These are phyloP conservation scores for Nephrotoma flavescens DNA, from an alignment of 2,888 invertebrate genomes.

Conservation along the genomic window DNA sequence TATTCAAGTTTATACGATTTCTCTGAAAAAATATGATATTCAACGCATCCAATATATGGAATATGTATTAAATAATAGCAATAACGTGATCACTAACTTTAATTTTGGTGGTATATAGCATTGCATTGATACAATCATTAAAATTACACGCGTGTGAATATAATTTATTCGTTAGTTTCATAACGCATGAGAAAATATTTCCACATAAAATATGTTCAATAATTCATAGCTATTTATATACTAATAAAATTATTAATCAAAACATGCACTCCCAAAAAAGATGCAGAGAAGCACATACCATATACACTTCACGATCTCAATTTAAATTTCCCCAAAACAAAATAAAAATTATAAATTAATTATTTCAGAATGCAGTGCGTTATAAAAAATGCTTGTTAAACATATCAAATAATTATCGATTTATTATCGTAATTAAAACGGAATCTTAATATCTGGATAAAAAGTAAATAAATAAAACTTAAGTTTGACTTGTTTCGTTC, in stretches of 20 bases:
- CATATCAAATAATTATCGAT: neutral
- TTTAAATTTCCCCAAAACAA: neutral
- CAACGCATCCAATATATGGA: too few relatives aligned
- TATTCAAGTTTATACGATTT: too few relatives aligned
- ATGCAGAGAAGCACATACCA: neutral
- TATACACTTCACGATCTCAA: neutral
- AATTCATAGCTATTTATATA: neutral
- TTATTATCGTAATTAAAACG: neutral
- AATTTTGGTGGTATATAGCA: neutral
- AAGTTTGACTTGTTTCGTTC: neutral
- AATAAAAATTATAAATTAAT: neutral
- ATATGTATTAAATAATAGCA: too few relatives aligned
- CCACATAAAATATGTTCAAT: neutral
- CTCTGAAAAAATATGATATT: too few relatives aligned
- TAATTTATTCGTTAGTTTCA: neutral
- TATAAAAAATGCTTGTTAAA: neutral
- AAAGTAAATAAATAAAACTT: neutral
- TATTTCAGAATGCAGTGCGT: neutral
- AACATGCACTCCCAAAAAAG: neutral
- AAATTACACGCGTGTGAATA: neutral
- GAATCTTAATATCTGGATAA: neutral
- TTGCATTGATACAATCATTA: neutral
- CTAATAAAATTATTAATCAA: neutral
- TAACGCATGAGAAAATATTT: neutral
- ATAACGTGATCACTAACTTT: neutral